These are phyloP conservation scores for Macrocentrus cingulum DNA, from an alignment of 1,140 invertebrate species.

Conservation along the genomic window DNA sequence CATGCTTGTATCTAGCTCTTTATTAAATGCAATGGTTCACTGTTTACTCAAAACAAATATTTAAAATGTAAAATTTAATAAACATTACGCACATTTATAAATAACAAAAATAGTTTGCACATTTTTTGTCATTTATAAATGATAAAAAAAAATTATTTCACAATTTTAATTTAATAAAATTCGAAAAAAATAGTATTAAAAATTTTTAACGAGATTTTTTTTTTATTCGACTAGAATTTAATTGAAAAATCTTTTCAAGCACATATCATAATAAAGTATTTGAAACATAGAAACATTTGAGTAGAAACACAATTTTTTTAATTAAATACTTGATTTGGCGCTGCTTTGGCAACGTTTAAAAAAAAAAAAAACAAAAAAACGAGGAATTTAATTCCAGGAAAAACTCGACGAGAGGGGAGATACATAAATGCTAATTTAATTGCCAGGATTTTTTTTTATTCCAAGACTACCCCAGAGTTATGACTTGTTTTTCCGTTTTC, in stretches of 20 bases:
- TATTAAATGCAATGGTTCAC: no score
- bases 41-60: no score
- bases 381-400: neutral
- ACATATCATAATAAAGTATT: neutral
- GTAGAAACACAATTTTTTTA: neutral
- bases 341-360: neutral
- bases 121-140: no score
- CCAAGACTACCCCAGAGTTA: neutral
- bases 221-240: no score
- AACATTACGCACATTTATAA: no score
- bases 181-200: no score
- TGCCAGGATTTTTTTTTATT: slow-evolving; percentile 9
- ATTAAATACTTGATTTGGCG: neutral
- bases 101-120: no score
- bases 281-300: neutral
- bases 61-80: no score
- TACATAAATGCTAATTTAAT: slow-evolving; percentile 10
- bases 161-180: no score
- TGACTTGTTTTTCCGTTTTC: neutral
- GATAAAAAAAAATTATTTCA: no score
- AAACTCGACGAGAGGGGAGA: neutral
- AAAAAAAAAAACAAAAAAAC: neutral
- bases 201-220: no score
- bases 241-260: neutral
- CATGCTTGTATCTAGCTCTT: no score